phyloP scores from a whole-genome alignment of 2,113 vertebrate species.

The Phaethornis superciliosus region DNA sequence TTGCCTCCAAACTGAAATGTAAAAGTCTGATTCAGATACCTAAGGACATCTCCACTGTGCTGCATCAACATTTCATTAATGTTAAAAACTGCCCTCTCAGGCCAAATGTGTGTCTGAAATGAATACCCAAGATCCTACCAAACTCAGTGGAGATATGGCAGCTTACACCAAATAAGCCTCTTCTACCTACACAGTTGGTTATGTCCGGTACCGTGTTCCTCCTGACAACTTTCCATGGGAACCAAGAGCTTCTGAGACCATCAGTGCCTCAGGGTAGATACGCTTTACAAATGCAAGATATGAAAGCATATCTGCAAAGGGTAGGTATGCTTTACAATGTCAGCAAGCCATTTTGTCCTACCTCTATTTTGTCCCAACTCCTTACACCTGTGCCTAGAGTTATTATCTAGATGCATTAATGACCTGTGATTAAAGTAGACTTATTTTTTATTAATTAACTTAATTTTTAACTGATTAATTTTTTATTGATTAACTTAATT shows the following conservation, averaged over 20 bases:
- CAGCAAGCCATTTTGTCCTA: neutral
- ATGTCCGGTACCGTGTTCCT: neutral
- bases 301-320: neutral
- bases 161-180: neutral
- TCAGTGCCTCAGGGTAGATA: neutral
- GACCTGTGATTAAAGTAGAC: conserved; percentile 6
- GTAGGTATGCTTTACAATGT: neutral
- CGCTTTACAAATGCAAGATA: neutral
- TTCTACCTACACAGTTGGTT: neutral
- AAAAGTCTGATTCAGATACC: neutral
- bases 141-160: neutral
- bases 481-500: too few relatives aligned
- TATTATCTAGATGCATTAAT: conserved; percentile 31
- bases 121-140: neutral
- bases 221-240: neutral
- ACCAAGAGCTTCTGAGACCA: neutral
- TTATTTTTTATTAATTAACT: too few relatives aligned
- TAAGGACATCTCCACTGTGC: neutral
- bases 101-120: neutral
- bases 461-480: too few relatives aligned
- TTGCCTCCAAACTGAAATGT: neutral
- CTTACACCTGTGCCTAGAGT: neutral
- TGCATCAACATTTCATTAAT: neutral
- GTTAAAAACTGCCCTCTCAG: neutral
- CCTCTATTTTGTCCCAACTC: neutral